A percentile compares a stretch with the other conserved stretches of the same genome.
These are phyloP conservation scores for Sebastes umbrosus DNA, from an alignment of 2,797 vertebrate species.

Conservation along the genomic window DNA sequence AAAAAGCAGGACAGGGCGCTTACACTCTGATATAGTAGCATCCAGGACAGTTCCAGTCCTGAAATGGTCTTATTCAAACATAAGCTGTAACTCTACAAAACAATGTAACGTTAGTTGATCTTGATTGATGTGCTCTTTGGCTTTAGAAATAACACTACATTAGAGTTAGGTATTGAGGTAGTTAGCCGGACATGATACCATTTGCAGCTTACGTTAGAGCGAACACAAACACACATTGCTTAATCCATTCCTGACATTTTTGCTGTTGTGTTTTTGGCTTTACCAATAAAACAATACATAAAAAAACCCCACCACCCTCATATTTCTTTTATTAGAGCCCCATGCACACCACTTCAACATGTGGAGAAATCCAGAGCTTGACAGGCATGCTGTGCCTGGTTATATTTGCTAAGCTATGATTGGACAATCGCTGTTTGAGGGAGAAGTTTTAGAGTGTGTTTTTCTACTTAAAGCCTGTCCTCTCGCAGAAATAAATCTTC, in stretches of 20 bases:
- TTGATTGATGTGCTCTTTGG: background rate
- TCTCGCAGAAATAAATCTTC: background rate
- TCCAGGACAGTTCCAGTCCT: background rate
- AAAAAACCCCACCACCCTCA: background rate
- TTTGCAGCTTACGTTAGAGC: background rate
- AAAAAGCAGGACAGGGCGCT: background rate
- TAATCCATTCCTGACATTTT: background rate
- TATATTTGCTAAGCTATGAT: background rate
- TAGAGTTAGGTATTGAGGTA: background rate
- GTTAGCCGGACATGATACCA: background rate
- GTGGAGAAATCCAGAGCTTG: background rate
- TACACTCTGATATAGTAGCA: background rate
- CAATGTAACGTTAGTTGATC: background rate
- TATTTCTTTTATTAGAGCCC: background rate
- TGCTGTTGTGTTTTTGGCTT: background rate
- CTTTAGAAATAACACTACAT: background rate
- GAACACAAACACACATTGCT: background rate
- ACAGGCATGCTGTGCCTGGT: background rate
- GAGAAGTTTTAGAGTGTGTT: background rate
- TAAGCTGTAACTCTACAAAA: background rate
- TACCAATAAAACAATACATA: background rate
- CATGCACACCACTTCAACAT: background rate
- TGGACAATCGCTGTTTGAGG: background rate
- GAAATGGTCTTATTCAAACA: background rate
- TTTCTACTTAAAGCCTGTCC: background rate